A percentile compares a stretch with the other conserved stretches of the same genome.
Evolutionary conservation across 2,113 vertebrate genomes (phyloP).

Genomic region (Lampris megalopsis): DNA sequence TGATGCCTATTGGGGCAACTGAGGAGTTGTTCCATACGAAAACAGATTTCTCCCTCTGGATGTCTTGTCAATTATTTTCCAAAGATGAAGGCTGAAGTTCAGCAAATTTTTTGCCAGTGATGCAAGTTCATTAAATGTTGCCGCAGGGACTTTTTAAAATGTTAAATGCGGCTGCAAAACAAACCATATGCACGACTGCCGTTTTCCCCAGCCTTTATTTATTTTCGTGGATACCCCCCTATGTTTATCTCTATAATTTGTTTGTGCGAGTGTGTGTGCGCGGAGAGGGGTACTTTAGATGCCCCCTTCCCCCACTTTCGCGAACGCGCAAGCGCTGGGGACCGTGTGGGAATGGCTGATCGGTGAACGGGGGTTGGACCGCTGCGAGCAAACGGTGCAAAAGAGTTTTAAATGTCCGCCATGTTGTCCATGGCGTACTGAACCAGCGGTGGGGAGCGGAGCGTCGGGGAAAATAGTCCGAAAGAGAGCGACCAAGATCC

Average conservation of each 20-base stretch:
- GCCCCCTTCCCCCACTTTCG: constrained; percentile 74
- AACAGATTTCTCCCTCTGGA: background rate
- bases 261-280: constrained; percentile 37
- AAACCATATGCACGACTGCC: too few relatives aligned
- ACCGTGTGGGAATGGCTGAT: constrained; percentile 92
- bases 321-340: constrained; percentile 91
- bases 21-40: background rate
- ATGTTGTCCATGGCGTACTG: constrained; percentile 99
- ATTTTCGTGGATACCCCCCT: background rate
- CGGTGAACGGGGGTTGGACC: constrained; percentile 88
- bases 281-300: constrained; percentile 69
- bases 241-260: constrained; percentile 50
- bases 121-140: too few relatives aligned
- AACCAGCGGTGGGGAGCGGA: constrained; percentile 89
- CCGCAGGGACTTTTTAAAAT: too few relatives aligned
- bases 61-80: background rate
- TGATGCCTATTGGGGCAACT: too few relatives aligned
- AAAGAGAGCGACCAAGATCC: constrained; percentile 87
- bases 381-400: constrained; percentile 91
- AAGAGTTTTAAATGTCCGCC: constrained; percentile 98
- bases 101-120: background rate
- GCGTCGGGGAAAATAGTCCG: constrained; percentile 88
- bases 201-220: too few relatives aligned
- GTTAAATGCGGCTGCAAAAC: too few relatives aligned
- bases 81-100: background rate